Conservation (phyloP, 2,797 vertebrate species). For the Monodelphis domestica region DNA sequence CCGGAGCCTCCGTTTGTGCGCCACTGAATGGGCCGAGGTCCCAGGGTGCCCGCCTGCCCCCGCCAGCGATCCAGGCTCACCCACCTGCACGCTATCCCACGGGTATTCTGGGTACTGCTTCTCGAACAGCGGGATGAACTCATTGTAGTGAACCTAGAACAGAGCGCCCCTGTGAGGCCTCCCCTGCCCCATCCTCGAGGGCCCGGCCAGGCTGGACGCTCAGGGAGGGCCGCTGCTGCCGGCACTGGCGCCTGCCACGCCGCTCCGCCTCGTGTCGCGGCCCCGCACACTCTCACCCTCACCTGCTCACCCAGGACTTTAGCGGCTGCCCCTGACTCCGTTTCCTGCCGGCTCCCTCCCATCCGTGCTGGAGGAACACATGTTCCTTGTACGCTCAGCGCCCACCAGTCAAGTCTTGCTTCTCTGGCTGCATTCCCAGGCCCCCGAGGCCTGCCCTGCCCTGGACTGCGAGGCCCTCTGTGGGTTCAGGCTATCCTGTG, state of each 20-base stretch:
- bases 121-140: conserved; percentile 95
- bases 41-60: neutral
- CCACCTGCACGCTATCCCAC: conserved; percentile 92
- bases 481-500: too few species aligned
- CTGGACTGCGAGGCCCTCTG: too few species aligned
- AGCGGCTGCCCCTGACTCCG: rapidly evolving
- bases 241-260: too few species aligned
- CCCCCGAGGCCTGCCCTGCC: too few species aligned
- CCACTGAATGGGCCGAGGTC: neutral
- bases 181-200: neutral
- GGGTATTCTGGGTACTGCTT: conserved; percentile 91
- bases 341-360: neutral
- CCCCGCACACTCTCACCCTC: rapidly evolving
- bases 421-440: neutral
- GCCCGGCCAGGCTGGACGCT: too few species aligned
- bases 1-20: neutral
- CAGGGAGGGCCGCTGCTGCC: rapidly evolving
- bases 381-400: neutral
- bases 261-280: neutral
- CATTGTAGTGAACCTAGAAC: conserved; percentile 93
- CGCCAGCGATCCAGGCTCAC: conserved; percentile 8
- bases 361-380: neutral
- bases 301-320: neutral
- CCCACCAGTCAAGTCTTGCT: neutral
- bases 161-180: neutral